phyloP scores from a whole-genome alignment of 2,113 vertebrate genomes.

The Syngnathoides biaculeatus region DNA sequence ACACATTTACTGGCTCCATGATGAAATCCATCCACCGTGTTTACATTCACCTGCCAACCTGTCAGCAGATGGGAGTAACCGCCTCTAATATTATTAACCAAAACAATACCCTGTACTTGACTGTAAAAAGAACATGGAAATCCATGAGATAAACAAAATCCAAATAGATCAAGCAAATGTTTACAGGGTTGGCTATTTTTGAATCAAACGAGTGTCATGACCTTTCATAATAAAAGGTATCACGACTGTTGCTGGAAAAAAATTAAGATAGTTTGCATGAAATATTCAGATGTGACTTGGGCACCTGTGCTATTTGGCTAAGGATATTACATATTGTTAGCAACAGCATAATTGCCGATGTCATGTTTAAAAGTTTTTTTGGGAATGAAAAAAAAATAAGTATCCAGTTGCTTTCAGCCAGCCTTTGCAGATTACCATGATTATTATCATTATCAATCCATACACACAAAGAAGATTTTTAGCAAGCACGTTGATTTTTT shows the following conservation, averaged over 20 bases:
- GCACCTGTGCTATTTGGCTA: too few relatives aligned
- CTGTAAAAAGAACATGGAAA: constrained; percentile 27
- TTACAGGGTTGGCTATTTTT: background rate
- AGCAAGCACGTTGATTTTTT: too few relatives aligned
- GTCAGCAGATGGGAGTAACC: constrained; percentile 40
- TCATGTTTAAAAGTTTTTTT: too few relatives aligned
- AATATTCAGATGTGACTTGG: background rate
- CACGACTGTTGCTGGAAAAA: background rate
- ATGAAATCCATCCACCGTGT: constrained; percentile 40
- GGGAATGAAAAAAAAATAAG: too few relatives aligned
- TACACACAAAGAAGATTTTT: too few relatives aligned
- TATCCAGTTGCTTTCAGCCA: too few relatives aligned
- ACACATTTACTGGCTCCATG: constrained; percentile 15
- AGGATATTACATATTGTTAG: too few relatives aligned
- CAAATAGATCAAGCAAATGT: constrained; percentile 4
- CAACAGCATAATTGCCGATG: too few relatives aligned
- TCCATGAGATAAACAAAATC: constrained; percentile 24
- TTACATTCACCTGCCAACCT: constrained; percentile 60
- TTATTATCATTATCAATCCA: too few relatives aligned
- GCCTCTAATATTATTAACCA: constrained; percentile 12
- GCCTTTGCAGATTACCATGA: too few relatives aligned
- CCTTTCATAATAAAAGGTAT: background rate
- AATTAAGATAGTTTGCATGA: background rate
- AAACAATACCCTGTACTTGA: constrained; percentile 29
- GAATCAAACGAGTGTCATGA: background rate